Base-by-base conservation (phyloP, 2,113 vertebrate genomes). In the Sander lucioperca region DNA sequence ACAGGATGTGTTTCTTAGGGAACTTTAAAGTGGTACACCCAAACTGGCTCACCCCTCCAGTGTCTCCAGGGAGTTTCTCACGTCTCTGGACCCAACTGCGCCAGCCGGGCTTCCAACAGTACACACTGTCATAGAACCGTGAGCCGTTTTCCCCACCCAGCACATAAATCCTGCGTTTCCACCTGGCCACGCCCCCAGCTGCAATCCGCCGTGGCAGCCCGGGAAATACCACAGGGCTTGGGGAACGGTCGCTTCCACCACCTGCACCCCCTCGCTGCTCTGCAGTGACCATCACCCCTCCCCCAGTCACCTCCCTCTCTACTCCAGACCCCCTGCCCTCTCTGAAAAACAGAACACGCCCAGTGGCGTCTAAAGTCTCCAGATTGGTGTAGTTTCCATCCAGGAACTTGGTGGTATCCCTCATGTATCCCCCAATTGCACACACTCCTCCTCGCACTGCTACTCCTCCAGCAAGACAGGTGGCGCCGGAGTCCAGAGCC, bases 71-170 rank as follows among this genome's bases (percentile, higher is more conserved):
- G 48, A 96, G 94, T 76, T 96, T 96, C 88, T 96, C 95, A 0
- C 95, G 91, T 77, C 95, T 93, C 92, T 96, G 95, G 8, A 96
- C 95, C 95, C 95, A 96, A 86, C 95, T 96, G 68, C 95, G 88
- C 95, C 95, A 96, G 82, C 96, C 96, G 0, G 96, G 96, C 74
- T 95, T 96, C 96, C 96, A 97, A 51, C 95, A 96, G 91, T 96
- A 96, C 59, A 96, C 94, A 0, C 95, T 95, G 88, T 96, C 95
- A 0, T 96, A 96, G 63, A 95, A 95, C 15, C 94, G 85, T 0
- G 95, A 93, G 45, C 96, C 95, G 2, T 96, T 96, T 36, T 96
- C 95, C 3, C 96, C 96, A 0, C 96, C 96, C 76, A 97, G 50
- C 4, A 97, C 95, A 7, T 97, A 96, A 74, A 97, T 96, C 89